Evolutionary conservation across 2,113 vertebrate genomes (phyloP).

Genomic region (Theristicus caerulescens): DNA sequence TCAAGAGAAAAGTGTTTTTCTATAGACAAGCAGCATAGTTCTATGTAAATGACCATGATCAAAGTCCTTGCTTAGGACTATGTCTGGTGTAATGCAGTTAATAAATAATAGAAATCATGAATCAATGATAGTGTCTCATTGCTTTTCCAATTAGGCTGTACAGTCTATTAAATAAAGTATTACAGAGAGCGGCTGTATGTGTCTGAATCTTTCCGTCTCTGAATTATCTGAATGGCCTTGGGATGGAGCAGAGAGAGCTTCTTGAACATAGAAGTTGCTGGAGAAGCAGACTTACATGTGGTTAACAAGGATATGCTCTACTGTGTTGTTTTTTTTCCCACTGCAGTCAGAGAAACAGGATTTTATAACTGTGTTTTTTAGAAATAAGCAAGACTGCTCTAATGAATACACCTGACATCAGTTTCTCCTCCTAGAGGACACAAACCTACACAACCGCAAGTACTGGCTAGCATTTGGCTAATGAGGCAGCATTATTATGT

Average conservation of each 20-base stretch:
- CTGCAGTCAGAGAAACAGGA: neutral
- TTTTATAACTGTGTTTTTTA: neutral
- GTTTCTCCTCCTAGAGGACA: neutral
- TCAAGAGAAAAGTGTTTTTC: neutral
- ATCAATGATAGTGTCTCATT: neutral
- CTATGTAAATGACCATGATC: neutral
- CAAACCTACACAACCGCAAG: neutral
- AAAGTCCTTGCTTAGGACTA: neutral
- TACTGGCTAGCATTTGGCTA: neutral
- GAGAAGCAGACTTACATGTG: neutral
- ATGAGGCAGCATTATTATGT: neutral
- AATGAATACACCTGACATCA: neutral
- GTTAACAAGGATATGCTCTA: neutral
- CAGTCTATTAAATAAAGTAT: neutral
- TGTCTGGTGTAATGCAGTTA: neutral
- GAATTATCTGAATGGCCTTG: neutral
- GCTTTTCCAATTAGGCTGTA: neutral
- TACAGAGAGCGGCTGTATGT: neutral
- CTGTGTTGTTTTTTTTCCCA: neutral
- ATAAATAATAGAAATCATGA: neutral
- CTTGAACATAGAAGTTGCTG: neutral
- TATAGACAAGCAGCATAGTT: neutral
- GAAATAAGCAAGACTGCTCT: neutral
- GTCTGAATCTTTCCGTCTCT: neutral
- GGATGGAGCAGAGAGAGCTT: neutral